These are phyloP conservation scores for Koerneria pararmatus DNA, from an alignment of 2,888 invertebrate genomes.

Conservation along the genomic window DNA sequence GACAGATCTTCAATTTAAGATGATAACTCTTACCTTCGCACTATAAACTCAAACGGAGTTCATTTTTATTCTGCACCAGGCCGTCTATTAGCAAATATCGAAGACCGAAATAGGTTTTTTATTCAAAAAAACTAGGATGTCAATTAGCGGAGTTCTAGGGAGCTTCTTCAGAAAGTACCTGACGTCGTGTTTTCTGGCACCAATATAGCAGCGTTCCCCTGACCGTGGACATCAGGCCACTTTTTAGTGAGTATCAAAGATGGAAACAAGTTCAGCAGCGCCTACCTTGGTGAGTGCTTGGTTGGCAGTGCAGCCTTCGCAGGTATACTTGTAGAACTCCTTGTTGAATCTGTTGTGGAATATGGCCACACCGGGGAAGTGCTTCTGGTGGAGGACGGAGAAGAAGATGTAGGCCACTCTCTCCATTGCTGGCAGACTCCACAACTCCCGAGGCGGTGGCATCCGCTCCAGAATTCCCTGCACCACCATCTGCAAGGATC, in stretches of 20 bases:
- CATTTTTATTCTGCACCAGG: too few species aligned
- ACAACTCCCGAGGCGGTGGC: slow-evolving; percentile 18
- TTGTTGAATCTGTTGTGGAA: slow-evolving; percentile 46
- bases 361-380: slow-evolving; percentile 19
- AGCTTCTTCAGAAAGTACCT: too few species aligned
- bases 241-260: slow-evolving; percentile 5
- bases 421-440: slow-evolving; percentile 31
- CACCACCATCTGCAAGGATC: too few species aligned
- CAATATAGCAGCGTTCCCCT: not conserved
- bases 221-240: not conserved
- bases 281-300: slow-evolving; percentile 40
- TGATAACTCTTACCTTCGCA: too few species aligned
- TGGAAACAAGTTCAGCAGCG: not conserved
- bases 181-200: not conserved
- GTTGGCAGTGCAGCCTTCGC: slow-evolving; percentile 31
- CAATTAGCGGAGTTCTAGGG: not conserved
- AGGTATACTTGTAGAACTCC: slow-evolving; percentile 41
- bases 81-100: too few species aligned
- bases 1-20: slow-evolving; percentile 42
- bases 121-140: too few species aligned
- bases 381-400: slow-evolving; percentile 32
- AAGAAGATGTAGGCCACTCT: slow-evolving; percentile 47
- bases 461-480: not conserved
- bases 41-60: too few species aligned
- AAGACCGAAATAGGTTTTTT: too few species aligned